phyloP scores from a whole-genome alignment of 2,113 vertebrate genomes.

The Rhinolophus ferrumequinum region DNA sequence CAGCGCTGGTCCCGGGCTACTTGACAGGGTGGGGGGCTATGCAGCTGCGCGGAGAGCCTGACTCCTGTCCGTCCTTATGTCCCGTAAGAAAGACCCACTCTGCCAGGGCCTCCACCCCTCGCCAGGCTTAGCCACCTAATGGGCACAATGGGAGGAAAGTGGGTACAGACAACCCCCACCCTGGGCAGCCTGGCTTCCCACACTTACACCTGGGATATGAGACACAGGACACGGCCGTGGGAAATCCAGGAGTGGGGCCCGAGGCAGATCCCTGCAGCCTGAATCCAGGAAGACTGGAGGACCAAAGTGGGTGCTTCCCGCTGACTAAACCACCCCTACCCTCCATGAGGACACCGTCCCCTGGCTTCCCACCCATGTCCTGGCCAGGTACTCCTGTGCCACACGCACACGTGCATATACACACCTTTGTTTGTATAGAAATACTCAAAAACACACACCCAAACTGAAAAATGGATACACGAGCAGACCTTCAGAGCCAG shows the following conservation, averaged over 20 bases:
- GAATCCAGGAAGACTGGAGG: not conserved
- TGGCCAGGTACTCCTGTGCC: not conserved
- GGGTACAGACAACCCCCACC: not conserved
- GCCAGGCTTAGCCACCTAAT: not conserved
- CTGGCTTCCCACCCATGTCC: not conserved
- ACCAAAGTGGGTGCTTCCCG: too few relatives aligned
- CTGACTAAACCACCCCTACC: not conserved
- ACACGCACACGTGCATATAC: accelerated
- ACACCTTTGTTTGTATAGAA: not conserved
- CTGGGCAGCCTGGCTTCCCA: too few relatives aligned
- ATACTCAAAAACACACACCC: accelerated
- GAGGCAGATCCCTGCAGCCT: not conserved
- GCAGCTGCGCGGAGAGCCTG: not conserved
- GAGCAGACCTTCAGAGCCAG: not conserved
- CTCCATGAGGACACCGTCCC: not conserved
- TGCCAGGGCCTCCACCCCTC: not conserved
- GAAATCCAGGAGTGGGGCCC: not conserved
- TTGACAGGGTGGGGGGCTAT: not conserved
- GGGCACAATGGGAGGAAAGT: not conserved
- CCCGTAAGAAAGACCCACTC: not conserved
- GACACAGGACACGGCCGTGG: not conserved
- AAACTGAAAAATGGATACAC: not conserved
- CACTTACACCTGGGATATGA: accelerated
- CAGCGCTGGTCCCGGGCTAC: not conserved
- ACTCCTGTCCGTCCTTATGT: not conserved